These are phyloP conservation scores for Frankliniella fusca DNA, from an alignment of 2,888 invertebrate species.

Conservation along the genomic window DNA sequence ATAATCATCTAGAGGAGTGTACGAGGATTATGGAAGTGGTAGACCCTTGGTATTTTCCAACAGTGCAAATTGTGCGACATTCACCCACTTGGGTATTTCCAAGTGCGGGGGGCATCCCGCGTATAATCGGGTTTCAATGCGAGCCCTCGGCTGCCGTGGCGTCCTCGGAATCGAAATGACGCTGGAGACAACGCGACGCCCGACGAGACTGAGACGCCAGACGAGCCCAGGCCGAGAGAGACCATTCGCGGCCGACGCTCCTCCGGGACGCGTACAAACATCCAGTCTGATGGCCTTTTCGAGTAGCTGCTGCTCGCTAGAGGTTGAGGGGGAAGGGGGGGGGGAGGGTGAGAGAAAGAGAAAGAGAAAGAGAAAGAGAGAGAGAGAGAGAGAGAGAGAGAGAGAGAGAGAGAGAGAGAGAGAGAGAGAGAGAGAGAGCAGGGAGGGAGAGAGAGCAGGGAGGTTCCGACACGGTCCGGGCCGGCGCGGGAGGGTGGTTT, in stretches of 20 bases:
- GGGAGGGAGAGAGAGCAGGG: neutral
- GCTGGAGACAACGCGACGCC: neutral
- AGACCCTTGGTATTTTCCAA: too few relatives aligned
- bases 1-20: too few relatives aligned
- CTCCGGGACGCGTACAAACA: neutral
- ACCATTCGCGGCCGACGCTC: neutral
- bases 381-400: slow-evolving; percentile 2
- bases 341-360: neutral
- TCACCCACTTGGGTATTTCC: too few relatives aligned
- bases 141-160: too few relatives aligned
- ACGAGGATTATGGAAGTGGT: too few relatives aligned
- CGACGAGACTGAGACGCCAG: neutral
- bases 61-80: too few relatives aligned
- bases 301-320: neutral
- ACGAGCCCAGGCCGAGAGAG: neutral
- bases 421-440: neutral
- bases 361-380: neutral
- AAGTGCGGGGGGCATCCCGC: too few relatives aligned
- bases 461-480: too few relatives aligned
- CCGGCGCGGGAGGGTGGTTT: too few relatives aligned
- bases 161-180: too few relatives aligned
- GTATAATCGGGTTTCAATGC: too few relatives aligned
- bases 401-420: neutral
- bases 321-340: neutral
- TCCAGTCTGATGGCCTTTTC: slow-evolving; percentile 18